Percentiles rank a stretch among this genome's conserved stretches.
These are phyloP conservation scores for Eumeta japonica DNA, from an alignment of 1,140 invertebrate genomes.

Conservation along the genomic window DNA sequence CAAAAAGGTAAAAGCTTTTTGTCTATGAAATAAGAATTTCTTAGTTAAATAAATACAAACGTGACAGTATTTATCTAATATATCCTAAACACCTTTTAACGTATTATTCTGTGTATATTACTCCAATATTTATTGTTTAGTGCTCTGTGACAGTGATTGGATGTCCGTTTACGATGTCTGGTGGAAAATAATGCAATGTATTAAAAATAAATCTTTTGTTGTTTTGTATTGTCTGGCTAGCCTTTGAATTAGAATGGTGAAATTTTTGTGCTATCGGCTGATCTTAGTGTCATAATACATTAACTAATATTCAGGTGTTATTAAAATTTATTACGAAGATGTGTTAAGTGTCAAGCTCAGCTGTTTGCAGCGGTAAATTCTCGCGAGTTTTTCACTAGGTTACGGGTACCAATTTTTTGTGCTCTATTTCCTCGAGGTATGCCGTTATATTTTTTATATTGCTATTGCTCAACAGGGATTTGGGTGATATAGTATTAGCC, in stretches of 20 bases:
- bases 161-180: no score
- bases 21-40: no score
- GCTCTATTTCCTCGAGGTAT: constrained; percentile 50
- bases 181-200: not conserved
- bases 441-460: constrained; percentile 36
- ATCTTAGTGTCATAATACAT: no score
- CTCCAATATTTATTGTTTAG: not conserved
- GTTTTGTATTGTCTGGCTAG: not conserved
- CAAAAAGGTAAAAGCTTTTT: not conserved
- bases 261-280: no score
- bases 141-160: no score
- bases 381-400: constrained; percentile 43
- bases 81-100: not conserved
- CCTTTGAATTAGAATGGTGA: not conserved
- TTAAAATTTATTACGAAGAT: constrained; percentile 27
- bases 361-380: constrained; percentile 52
- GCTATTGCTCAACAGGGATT: constrained; percentile 11
- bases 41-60: no score
- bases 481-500: no score
- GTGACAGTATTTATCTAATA: no score
- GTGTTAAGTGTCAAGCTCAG: constrained; percentile 55
- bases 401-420: constrained; percentile 42
- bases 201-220: no score
- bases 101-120: not conserved
- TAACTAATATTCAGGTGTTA: no score